Percentiles rank a stretch among this genome's conserved stretches.
Conservation (phyloP, 2,113 vertebrate species). For the Ovis aries region DNA sequence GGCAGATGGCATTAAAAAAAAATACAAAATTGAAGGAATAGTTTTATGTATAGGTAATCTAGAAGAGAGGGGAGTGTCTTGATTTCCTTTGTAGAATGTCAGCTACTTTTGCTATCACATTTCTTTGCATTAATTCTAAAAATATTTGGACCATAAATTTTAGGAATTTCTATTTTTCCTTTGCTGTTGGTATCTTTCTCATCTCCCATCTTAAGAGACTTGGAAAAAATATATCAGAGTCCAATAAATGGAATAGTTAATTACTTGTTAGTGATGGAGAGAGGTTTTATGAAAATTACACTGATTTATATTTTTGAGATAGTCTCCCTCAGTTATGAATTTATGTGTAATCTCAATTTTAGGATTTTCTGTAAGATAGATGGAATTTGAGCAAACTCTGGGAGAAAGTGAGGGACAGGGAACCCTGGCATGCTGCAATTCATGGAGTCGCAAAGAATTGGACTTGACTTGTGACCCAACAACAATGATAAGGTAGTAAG, state of each 20-base stretch:
- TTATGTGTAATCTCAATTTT: neutral
- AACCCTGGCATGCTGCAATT: neutral
- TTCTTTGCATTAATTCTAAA: constrained; percentile 27
- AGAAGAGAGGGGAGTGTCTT: neutral
- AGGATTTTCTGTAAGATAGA: neutral
- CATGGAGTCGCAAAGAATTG: neutral
- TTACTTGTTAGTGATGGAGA: neutral
- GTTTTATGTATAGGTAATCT: neutral
- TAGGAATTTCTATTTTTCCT: neutral
- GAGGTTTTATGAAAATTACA: neutral
- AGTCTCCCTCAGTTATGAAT: neutral
- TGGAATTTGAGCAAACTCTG: neutral
- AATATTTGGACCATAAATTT: constrained; percentile 10
- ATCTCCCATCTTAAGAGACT: neutral
- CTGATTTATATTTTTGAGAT: neutral
- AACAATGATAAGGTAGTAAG: neutral
- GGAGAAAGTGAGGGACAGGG: neutral
- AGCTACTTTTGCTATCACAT: neutral
- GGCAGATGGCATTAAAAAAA: constrained; percentile 30
- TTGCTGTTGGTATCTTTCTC: neutral
- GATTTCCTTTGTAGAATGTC: constrained; percentile 37
- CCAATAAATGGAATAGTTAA: neutral
- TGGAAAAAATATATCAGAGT: neutral
- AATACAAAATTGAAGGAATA: neutral
- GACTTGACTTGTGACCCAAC: neutral